Conservation (phyloP, 2,888 invertebrate species). For the Caenorhabditis uteleia region DNA sequence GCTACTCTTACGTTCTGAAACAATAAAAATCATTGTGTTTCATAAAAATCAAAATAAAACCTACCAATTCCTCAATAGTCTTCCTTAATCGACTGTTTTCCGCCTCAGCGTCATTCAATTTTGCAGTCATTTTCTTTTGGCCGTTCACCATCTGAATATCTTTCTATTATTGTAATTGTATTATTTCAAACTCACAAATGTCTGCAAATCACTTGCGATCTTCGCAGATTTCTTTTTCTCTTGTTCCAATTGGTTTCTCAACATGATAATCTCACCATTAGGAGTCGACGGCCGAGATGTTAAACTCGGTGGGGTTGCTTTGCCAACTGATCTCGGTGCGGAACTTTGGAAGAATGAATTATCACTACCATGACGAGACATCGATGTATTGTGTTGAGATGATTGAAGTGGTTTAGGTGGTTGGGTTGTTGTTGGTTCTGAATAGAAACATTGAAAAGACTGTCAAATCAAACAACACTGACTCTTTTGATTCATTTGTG, state of each 20-base stretch:
- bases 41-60: too few relatives aligned
- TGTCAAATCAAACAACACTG: background rate
- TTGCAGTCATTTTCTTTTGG: too few relatives aligned
- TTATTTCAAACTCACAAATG: slow-evolving; percentile 11
- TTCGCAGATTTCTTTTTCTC: slow-evolving; percentile 17
- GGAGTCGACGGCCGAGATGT: slow-evolving; percentile 13
- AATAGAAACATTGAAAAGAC: too few relatives aligned
- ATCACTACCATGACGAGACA: slow-evolving; percentile 8
- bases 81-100: too few relatives aligned
- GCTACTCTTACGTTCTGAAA: too few relatives aligned
- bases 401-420: background rate
- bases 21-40: too few relatives aligned
- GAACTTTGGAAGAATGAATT: slow-evolving; percentile 7
- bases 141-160: too few relatives aligned
- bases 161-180: too few relatives aligned
- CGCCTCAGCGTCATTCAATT: too few relatives aligned
- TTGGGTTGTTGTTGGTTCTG: background rate
- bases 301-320: background rate
- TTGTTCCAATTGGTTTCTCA: slow-evolving; percentile 29
- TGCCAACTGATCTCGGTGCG: background rate
- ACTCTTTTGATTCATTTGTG: too few relatives aligned
- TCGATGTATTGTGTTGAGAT: background rate
- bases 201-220: slow-evolving; percentile 15
- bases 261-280: slow-evolving; percentile 34
- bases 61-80: too few relatives aligned